Evolutionary conservation across 2,888 invertebrate species (phyloP).

Genomic region (Polyommatus icarus): DNA sequence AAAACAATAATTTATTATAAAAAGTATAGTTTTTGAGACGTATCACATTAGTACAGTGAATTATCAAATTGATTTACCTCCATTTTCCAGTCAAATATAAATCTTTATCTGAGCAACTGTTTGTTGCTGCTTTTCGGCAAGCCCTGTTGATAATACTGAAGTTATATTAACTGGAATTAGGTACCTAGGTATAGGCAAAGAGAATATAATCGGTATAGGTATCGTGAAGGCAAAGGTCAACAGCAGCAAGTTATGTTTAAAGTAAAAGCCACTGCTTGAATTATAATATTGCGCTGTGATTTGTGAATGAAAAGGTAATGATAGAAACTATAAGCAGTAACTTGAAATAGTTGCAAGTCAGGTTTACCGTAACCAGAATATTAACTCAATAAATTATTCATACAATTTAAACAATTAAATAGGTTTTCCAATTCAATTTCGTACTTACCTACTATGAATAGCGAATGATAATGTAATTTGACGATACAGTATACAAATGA

Average conservation of each 20-base stretch:
- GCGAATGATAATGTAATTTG: neutral
- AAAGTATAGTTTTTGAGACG: neutral
- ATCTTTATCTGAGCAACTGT: neutral
- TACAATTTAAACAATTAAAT: neutral
- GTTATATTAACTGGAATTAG: neutral
- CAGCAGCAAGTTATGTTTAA: neutral
- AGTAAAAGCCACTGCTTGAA: neutral
- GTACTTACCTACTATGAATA: neutral
- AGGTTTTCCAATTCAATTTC: neutral
- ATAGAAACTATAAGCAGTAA: neutral
- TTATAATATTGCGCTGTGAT: neutral
- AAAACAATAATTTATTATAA: conserved; percentile 39
- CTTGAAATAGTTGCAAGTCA: conserved; percentile 24
- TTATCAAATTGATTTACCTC: conserved; percentile 27
- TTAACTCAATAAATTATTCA: conserved; percentile 14
- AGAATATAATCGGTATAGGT: no score
- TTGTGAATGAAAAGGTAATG: neutral
- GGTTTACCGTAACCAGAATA: neutral
- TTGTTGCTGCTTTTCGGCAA: neutral
- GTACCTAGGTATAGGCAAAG: neutral
- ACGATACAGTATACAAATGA: neutral
- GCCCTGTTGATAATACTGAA: neutral
- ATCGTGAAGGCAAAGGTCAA: neutral
- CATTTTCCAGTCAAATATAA: neutral
- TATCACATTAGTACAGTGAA: neutral